Evolutionary conservation across 2,888 invertebrate genomes (phyloP), one percentile per base, ranked within the genome.

Genomic region (Notodonta dromedarius): DNA sequence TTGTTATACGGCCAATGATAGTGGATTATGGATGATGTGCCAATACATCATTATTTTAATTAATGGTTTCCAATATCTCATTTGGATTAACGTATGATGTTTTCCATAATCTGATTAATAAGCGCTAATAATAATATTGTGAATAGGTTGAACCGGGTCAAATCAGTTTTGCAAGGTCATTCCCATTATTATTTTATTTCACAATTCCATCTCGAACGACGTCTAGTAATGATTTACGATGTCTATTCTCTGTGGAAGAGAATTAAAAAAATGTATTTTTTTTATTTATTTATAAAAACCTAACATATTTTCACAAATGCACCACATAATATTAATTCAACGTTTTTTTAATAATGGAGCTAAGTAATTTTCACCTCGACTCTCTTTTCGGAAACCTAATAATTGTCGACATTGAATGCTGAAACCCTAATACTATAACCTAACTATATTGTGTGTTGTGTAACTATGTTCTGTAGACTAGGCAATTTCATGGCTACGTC

Each of bases 1-100:
- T 52, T 5, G 51, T 60, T 60, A 66, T 61, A 59, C 14, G n/a
- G 48, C 40, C 60, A 56, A 66, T 68, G 57, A 32, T 66, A 68
- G 50, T 11, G 35, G 35, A 59, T 68, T 53, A 62, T 68, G 32
- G 51, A 52, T 56, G 54, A 59, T 58, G 58, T 13, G 32, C 42
- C 4, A 1, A 55, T 62, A 16, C 9, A 16, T 57, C 59, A 57
- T 51, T 53, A 12, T 35, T 44, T 16, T 13, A 48, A 42, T 51
- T 32, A 51, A 52, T 50, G 32, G 13, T 32, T 2, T 32, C 6
- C 12, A 52, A 32, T 32, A 52, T 52, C 24, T 32, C 13, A 12
- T 52, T 52, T 52, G 13, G 52, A 52, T 51, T 24, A 51, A 24
- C 24, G 7, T 24, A 48, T n/a, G 48, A 48, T 48, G 5, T 42